Conservation (phyloP, 2,888 invertebrate species). For the Leucophenga maculata region DNA sequence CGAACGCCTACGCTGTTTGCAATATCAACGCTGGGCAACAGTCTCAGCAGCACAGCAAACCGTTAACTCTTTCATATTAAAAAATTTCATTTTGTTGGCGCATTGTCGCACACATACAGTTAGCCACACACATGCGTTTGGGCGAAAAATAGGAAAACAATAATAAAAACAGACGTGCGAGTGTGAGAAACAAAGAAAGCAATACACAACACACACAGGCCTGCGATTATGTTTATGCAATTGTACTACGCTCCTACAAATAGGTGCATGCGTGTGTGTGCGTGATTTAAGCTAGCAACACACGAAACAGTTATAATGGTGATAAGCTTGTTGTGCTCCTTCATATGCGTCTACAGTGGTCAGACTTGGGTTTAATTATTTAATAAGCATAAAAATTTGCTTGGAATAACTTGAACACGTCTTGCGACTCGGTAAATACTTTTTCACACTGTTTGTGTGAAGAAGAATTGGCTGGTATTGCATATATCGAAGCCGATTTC, state of each 20-base stretch:
- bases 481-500: no score
- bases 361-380: background rate
- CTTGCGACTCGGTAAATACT: no score
- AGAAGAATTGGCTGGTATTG: no score
- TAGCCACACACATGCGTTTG: background rate
- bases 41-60: background rate
- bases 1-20: background rate
- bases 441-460: no score
- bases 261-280: background rate
- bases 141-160: no score
- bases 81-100: background rate
- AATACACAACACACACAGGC: background rate
- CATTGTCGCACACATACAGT: background rate
- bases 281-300: conserved; percentile 12
- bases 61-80: conserved; percentile 23
- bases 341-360: background rate
- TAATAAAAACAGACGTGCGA: no score
- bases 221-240: background rate
- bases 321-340: conserved; percentile 7
- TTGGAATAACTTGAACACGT: no score
- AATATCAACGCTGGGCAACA: background rate
- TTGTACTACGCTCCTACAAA: no score
- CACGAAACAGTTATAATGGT: conserved; percentile 18
- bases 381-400: no score
- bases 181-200: no score